These are phyloP conservation scores for Pandemis heparana DNA, from an alignment of 2,888 invertebrate species.

Conservation along the genomic window DNA sequence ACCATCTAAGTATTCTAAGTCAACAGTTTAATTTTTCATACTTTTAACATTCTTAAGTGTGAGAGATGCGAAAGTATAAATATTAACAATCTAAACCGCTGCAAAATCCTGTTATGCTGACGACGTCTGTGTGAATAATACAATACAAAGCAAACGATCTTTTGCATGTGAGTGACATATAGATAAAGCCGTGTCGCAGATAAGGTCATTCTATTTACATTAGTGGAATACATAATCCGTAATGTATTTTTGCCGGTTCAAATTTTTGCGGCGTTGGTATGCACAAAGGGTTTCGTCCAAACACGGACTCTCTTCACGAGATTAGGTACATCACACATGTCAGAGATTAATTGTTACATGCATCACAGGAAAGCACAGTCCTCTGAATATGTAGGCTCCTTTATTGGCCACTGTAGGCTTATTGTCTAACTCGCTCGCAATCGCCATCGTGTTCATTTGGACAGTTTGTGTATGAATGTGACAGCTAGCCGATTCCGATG, in stretches of 20 bases:
- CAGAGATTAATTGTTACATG: neutral
- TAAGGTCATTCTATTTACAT: constrained; percentile 21
- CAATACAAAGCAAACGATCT: constrained; percentile 30
- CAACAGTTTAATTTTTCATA: neutral
- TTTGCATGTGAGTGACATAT: constrained; percentile 18
- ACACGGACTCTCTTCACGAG: no score
- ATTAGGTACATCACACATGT: no score
- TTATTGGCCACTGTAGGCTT: neutral
- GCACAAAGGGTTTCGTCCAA: neutral
- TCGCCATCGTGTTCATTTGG: no score
- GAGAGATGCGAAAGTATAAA: constrained; percentile 7
- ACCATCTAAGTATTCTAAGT: neutral
- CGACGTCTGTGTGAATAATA: constrained; percentile 17
- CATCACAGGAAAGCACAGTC: neutral
- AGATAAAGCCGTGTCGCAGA: constrained; percentile 24
- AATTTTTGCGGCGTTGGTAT: neutral
- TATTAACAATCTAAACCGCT: constrained; percentile 10
- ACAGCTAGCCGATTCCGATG: no score
- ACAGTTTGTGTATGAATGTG: no score
- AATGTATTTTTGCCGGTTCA: constrained; percentile 4
- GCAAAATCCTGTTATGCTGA: constrained; percentile 19
- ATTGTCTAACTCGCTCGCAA: no score
- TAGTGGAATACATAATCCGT: constrained; percentile 10
- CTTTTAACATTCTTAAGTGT: neutral
- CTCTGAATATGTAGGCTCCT: neutral